phyloP scores from a whole-genome alignment of 37 sponge, comb jelly and placozoan species.

The Tethya wilhelma region DNA sequence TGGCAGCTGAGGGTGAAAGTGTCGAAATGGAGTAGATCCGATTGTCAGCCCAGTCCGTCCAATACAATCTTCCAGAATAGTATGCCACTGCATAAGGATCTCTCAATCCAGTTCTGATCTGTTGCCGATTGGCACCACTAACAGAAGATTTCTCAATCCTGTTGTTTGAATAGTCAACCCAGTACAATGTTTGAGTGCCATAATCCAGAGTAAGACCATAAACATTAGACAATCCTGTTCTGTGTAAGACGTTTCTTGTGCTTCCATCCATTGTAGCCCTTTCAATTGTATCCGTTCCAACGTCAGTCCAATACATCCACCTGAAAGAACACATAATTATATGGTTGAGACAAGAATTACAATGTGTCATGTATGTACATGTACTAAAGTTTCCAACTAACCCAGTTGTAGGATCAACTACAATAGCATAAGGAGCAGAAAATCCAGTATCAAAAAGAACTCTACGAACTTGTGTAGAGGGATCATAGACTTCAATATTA shows the following conservation, averaged over 20 bases:
- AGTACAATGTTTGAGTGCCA: constrained; percentile 65
- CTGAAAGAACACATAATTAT: too few species aligned
- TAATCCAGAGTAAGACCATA: constrained; percentile 69
- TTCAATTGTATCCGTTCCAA: constrained; percentile 22
- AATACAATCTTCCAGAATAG: not conserved
- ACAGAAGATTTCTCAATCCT: constrained; percentile 34
- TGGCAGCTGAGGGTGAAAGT: not conserved
- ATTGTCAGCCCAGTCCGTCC: constrained; percentile 4
- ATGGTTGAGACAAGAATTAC: too few species aligned
- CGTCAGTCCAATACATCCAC: too few species aligned
- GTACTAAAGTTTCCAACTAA: too few species aligned
- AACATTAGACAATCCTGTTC: constrained; percentile 33
- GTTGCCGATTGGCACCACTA: constrained; percentile 28
- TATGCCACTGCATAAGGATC: not conserved
- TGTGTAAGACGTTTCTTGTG: constrained; percentile 1
- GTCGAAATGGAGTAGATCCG: constrained; percentile 7
- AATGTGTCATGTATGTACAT: too few species aligned
- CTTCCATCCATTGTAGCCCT: constrained; percentile 36
- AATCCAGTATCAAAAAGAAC: too few species aligned
- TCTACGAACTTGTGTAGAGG: too few species aligned
- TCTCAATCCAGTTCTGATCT: not conserved
- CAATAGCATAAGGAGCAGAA: constrained; percentile 12
- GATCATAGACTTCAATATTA: too few species aligned
- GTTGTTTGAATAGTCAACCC: constrained; percentile 58
- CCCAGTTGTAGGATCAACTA: constrained; percentile 46